These are phyloP conservation scores for Tetragonula clypearis DNA, from an alignment of 1,140 invertebrate genomes.

Conservation along the genomic window DNA sequence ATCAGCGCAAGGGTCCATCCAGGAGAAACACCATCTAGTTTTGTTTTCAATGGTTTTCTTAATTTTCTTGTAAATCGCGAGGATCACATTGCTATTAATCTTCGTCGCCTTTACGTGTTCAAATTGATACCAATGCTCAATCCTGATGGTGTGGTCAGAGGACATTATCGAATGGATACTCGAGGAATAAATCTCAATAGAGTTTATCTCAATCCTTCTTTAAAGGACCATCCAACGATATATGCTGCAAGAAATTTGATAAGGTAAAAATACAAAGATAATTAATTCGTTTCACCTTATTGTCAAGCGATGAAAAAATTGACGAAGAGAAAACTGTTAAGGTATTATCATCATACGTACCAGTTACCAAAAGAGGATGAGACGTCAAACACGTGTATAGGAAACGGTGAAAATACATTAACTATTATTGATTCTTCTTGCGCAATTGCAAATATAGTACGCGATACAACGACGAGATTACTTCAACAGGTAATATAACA, in stretches of 20 bases:
- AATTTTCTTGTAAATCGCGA: conserved; percentile 89
- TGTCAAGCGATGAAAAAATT: conserved; percentile 65
- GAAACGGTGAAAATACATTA: conserved; percentile 67
- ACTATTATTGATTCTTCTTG: conserved; percentile 58
- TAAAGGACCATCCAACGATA: conserved; percentile 90
- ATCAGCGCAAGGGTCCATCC: conserved; percentile 95
- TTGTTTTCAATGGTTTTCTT: conserved; percentile 96
- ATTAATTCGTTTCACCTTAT: not conserved
- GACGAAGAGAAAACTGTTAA: conserved; percentile 58
- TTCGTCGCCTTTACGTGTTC: conserved; percentile 92
- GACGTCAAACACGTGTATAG: conserved; percentile 59
- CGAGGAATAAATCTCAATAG: conserved; percentile 95
- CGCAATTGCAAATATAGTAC: conserved; percentile 65
- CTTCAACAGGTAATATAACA: conserved; percentile 71
- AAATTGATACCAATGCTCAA: conserved; percentile 97
- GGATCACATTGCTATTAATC: conserved; percentile 87
- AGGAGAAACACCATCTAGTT: conserved; percentile 96
- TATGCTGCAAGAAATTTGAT: conserved; percentile 91
- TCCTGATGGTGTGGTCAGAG: conserved; percentile 94
- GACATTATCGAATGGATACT: conserved; percentile 95
- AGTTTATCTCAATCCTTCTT: conserved; percentile 90
- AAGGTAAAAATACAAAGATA: conserved; percentile 80
- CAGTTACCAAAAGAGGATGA: conserved; percentile 78
- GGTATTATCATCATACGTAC: conserved; percentile 83
- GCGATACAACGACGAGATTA: conserved; percentile 74